Evolutionary conservation across 2,113 vertebrate species (phyloP).

Genomic region (Pogonocichla stellata): DNA sequence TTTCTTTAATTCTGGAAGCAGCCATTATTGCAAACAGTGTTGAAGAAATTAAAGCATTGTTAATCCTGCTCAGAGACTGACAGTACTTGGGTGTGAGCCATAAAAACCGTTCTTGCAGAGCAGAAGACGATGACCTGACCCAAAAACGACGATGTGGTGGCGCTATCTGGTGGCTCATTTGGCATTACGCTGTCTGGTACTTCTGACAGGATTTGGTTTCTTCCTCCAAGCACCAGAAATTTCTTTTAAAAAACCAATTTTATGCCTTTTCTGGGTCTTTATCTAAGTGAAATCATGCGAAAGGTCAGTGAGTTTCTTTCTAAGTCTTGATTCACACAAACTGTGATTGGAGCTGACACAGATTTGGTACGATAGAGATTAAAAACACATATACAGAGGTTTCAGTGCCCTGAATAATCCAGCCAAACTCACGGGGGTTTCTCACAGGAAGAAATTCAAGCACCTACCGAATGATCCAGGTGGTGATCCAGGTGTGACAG

Average conservation of each 20-base stretch:
- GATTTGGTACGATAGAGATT: rapidly evolving
- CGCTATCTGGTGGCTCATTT: conserved; percentile 28
- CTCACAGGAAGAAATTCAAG: not conserved
- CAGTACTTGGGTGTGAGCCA: not conserved
- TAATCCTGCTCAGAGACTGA: not conserved
- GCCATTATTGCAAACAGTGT: not conserved
- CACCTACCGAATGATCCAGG: not conserved
- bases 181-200: not conserved
- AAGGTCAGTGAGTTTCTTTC: not conserved
- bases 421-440: not conserved
- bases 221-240: not conserved
- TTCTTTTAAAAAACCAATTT: not conserved
- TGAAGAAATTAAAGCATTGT: not conserved
- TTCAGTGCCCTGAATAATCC: not conserved
- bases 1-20: not conserved
- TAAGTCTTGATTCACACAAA: not conserved
- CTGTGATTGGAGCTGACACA: rapidly evolving
- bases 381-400: rapidly evolving
- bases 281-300: not conserved
- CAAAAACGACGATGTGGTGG: not conserved
- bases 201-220: not conserved
- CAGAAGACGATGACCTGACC: not conserved
- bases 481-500: not conserved
- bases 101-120: not conserved
- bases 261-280: not conserved